Evolutionary conservation across 2,113 vertebrate genomes (phyloP).

Genomic region (Asarcornis scutulata): DNA sequence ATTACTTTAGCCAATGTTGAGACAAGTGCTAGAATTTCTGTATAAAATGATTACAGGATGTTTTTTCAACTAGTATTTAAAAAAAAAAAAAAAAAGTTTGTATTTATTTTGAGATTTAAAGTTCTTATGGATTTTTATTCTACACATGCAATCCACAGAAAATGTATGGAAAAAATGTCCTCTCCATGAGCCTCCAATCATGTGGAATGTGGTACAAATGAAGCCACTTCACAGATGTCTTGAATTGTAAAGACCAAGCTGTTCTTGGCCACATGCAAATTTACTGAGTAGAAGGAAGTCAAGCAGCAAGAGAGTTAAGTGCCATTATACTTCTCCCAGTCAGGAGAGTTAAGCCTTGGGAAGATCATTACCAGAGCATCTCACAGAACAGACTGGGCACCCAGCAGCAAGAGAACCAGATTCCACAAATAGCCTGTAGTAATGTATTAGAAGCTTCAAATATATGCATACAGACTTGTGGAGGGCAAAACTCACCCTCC

Average conservation of each 20-base stretch:
- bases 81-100: background rate
- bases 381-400: background rate
- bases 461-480: background rate
- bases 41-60: slow-evolving; percentile 7
- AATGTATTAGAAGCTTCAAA: fast-evolving
- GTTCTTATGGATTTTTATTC: background rate
- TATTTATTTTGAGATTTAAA: slow-evolving; percentile 2
- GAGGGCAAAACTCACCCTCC: background rate
- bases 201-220: background rate
- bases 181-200: background rate
- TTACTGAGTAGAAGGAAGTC: background rate
- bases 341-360: background rate
- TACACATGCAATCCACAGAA: background rate
- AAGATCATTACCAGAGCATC: background rate
- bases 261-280: background rate
- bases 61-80: background rate
- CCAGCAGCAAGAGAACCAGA: background rate
- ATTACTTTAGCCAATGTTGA: slow-evolving; percentile 29
- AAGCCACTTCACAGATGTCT: background rate
- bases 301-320: background rate
- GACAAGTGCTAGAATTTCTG: slow-evolving; percentile 50
- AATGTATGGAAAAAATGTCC: background rate
- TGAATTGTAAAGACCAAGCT: fast-evolving
- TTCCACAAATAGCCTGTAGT: fast-evolving
- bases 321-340: background rate